Evolutionary conservation across 1,140 invertebrate species (phyloP).

Genomic region (Choristoneura fumiferana): DNA sequence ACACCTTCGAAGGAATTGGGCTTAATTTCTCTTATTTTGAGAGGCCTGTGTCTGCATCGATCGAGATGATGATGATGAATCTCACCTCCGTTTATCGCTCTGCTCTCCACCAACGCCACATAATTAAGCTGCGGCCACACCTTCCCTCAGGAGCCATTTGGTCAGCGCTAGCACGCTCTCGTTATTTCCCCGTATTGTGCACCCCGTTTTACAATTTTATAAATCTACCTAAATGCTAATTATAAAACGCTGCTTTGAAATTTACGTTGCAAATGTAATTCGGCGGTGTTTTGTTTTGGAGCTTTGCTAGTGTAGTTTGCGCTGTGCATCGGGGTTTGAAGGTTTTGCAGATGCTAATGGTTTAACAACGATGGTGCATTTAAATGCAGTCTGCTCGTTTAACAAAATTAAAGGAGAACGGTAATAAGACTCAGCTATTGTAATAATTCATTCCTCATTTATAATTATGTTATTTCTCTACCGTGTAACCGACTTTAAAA

Average conservation of each 20-base stretch:
- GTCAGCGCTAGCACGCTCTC: neutral
- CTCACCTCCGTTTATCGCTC: neutral
- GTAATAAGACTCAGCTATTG: no score
- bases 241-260: conserved; percentile 1
- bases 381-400: no score
- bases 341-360: conserved; percentile 4
- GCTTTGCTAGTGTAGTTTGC: neutral
- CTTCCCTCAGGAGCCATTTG: conserved; percentile 2
- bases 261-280: conserved; percentile 11
- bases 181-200: neutral
- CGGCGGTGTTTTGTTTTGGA: conserved; percentile 6
- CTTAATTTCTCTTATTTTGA: no score
- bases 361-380: neutral
- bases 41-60: no score
- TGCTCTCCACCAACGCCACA: neutral
- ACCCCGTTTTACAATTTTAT: conserved; percentile 3
- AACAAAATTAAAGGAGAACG: no score
- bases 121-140: neutral
- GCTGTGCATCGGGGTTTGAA: neutral
- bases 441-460: no score
- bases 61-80: no score
- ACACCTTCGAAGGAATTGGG: no score
- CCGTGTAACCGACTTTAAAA: no score
- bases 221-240: conserved; percentile 18
- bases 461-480: no score